Evolutionary conservation across 2,113 vertebrate genomes (phyloP), one percentile per base, ranked within the genome.

Genomic region (Chaetorhynchus papuensis): DNA sequence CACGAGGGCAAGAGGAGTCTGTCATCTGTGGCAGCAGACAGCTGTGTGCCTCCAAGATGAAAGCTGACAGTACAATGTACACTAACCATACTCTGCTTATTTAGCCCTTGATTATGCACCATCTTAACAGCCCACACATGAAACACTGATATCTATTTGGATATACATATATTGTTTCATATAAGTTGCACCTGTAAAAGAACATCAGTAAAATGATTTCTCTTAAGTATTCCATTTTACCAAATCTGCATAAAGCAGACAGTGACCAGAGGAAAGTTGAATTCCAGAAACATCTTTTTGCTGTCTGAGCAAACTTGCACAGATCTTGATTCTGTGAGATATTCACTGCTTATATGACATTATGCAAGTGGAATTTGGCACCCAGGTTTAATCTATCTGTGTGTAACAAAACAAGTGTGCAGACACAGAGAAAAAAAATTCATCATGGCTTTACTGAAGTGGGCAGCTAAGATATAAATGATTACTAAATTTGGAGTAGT

Each of bases 21-120:
- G 54, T 94, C 92, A 81, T 37, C 75, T 85, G 80, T 56, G 91
- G 91, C 85, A 96, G 87, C 52, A 90, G 93, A 75, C 96, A 97
- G 95, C 94, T 86, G 94, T 27, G 28, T 68, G 64, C 83, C 78
- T 87, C 74, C 45, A 33, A 90, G 74, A 96, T 87, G 60, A 39
- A 60, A 84, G 13, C 7, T 86, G 94, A 88, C 75, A 64, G 56
- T 11, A 69, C 61, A 42, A n/a, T 6, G 35, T 15, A 79, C n/a
- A 42, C 60, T 65, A 77, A 45, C 44, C 7, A 12, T 17, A 82
- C 24, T 24, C 64, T 72, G 68, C 30, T 68, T 47, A 39, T 72
- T 77, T 52, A 68, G 28, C 30, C 60, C 64, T 69, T 31, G 37
- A 70, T 81, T 39, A 60, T 18, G 28, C 8, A 41, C 1, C 0